Evolutionary conservation across 2,113 vertebrate genomes (phyloP), one percentile per base, ranked within the genome.

Genomic region (Apteryx owenii): DNA sequence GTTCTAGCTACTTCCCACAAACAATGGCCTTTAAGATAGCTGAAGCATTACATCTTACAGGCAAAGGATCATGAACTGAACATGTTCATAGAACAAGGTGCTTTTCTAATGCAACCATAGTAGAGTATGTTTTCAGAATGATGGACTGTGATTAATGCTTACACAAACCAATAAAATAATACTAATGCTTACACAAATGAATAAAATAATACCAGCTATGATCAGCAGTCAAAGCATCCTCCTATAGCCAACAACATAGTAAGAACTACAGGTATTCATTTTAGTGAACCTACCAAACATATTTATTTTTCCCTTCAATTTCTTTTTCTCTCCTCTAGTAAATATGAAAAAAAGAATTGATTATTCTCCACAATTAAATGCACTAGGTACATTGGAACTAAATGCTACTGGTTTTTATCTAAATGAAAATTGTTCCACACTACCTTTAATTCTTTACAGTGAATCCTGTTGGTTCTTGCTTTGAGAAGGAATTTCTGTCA

Each of bases 401-500:
- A 94, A 89, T 53, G 38, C 58, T 36, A 44, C 36, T 50, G 50
- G 36, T 58, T 93, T 89, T 65, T 73, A 88, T 15, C 19, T 60
- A 85, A 87, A 81, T 9, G 82, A 82, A 90, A 84, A 40, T 33
- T 62, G 28, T 58, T 94, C 81, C 72, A 29, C 25, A 38, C 14
- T 62, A 50, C 38, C 65, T 86, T 87, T 89, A 78, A 75, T 81
- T 40, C 75, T 62, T 77, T 78, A 80, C 33, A 85, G 81, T 29
- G n/a, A 95, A 94, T 25, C 58, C 70, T 77, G 51, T 42, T 62
- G 40, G 69, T 71, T 94, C 28, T 78, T 78, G 18, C 66, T 93
- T n/a, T 1, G 53, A 53, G 75, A 97, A 95, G 71, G 64, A 61
- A 77, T 91, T 92, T 91, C 62, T 92, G 44, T 40, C 61, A 78